phyloP scores from a whole-genome alignment of 2,888 invertebrate genomes.

The Pseudanteris insignis region DNA sequence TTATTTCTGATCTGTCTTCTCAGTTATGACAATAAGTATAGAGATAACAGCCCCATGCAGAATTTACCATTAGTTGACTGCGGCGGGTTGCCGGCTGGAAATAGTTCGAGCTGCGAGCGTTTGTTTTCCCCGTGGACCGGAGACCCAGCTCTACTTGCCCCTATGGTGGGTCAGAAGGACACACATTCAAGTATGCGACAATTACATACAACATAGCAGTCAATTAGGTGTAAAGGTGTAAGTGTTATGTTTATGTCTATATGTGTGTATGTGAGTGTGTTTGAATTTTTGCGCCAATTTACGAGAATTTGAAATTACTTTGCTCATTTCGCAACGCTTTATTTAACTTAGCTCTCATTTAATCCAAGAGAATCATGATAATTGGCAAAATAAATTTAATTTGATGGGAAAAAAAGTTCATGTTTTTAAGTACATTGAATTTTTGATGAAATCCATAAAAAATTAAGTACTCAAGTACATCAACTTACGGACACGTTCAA shows the following conservation, averaged over 20 bases:
- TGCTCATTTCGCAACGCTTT: conserved; percentile 11
- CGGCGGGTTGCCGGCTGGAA: conserved; percentile 72
- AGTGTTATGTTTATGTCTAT: conserved; percentile 24
- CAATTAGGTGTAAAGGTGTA: conserved; percentile 31
- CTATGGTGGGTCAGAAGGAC: conserved; percentile 63
- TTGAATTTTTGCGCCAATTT: conserved; percentile 21
- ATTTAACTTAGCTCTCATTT: conserved; percentile 22
- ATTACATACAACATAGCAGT: conserved; percentile 44
- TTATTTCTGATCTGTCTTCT: conserved; percentile 14
- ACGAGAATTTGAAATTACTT: conserved; percentile 19
- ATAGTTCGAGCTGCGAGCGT: conserved; percentile 78
- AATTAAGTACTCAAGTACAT: too few species aligned
- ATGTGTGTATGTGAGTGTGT: neutral
- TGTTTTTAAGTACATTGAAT: too few species aligned
- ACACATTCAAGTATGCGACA: conserved; percentile 63
- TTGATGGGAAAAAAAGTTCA: too few species aligned
- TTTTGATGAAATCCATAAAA: too few species aligned
- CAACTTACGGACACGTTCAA: too few species aligned
- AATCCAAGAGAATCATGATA: too few species aligned
- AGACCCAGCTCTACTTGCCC: conserved; percentile 69
- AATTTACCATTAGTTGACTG: conserved; percentile 84
- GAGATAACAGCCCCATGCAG: conserved; percentile 55
- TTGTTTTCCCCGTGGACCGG: conserved; percentile 77
- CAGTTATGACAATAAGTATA: conserved; percentile 25
- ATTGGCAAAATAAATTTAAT: too few species aligned